Base-by-base conservation (phyloP, 2,888 invertebrate genomes). In the Beris morrisii region DNA sequence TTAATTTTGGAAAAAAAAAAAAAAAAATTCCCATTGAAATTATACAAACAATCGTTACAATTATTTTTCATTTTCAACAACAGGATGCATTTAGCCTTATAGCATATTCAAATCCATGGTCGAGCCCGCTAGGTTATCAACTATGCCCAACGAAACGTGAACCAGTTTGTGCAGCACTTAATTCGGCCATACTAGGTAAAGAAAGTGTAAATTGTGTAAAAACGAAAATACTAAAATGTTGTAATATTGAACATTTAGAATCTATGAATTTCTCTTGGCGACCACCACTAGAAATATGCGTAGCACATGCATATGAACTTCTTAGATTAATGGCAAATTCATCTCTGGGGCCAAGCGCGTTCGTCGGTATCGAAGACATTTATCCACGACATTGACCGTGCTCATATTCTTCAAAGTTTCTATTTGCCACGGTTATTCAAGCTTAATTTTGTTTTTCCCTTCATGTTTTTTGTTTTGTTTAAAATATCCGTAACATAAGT, bases 91-190 rank as follows among this genome's bases (percentile, higher is more conserved):
- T 97, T 85, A 97, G 97, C 84, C 86, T 98, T 78, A 85, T 98
- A 78, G 97, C 97, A 57, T 98, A 98, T 83, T 92, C 95, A 74
- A 97, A 98, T 84, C 98, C 97, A 38, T 97, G 95, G 95, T 90
- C 89, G 77, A 96, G 96, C 82, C 97, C 97, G 15, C 91, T 97
- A 69, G 96, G 96, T 69, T 95, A 94, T 91, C 95, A 97, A 82
- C 85, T 98, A 75, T 91, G 95, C 81, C 92, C 97, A n/a, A 87
- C 91, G 73, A 92, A 96, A 77, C 87, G 98, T 75, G 97, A 98
- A 83, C 90, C 92, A 64, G 92, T 97, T 69, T 96, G 95, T 85
- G 93, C 94, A 76, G 92, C 95, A 77, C 88, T 98, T 75, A 98
- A 98, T 84, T 95, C 97, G 75, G 97, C 97, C 81, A 97, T 98